Evolutionary conservation across 1,140 invertebrate species (phyloP), one percentile per base, ranked within the genome.

Genomic region (Heliconius eleuchia): DNA sequence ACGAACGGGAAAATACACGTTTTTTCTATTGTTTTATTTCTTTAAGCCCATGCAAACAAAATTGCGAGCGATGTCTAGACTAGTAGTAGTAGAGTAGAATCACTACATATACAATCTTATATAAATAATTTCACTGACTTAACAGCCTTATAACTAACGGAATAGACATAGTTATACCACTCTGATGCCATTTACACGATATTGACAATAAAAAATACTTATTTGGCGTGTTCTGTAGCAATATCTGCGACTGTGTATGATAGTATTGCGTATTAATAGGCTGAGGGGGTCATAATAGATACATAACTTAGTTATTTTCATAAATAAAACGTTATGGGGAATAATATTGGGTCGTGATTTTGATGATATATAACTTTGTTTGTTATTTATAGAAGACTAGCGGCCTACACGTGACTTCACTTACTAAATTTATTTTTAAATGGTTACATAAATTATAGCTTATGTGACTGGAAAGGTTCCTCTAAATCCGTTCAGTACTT

Each of bases 221-320:
- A 30, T 66, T 66, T 66, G 9, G 60, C 60, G 60, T 66, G 60
- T 66, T 30, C 27, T 13, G n/a, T 66, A 30, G 27, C 60, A 66
- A 66, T 66, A 66, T 66, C 60, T 66, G 60, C 60, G 60, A 66
- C 27, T 30, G 23, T 30, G 60, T 66, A 60, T 60, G n/a, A 60
- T 60, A 60, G 23, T 27, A 60, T 60, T 60, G 57, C 57, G 23
- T 60, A 30, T 66, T 66, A 66, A 66, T 66, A 66, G 60, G 9
- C 60, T 16, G 27, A 66, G 60, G 60, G 60, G 60, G 4, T 66
- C 60, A 30, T 66, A 66, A 66, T 66, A 30, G 27, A 66, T 66
- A 66, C 27, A 66, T 66, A 30, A 66, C 3, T 11, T 30, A 66
- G 27, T 66, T 66, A 66, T 66, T 30, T 66, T 66, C 60, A 66